Evolutionary conservation across 2,113 vertebrate species (phyloP).

Genomic region (Ceyx melanurus): DNA sequence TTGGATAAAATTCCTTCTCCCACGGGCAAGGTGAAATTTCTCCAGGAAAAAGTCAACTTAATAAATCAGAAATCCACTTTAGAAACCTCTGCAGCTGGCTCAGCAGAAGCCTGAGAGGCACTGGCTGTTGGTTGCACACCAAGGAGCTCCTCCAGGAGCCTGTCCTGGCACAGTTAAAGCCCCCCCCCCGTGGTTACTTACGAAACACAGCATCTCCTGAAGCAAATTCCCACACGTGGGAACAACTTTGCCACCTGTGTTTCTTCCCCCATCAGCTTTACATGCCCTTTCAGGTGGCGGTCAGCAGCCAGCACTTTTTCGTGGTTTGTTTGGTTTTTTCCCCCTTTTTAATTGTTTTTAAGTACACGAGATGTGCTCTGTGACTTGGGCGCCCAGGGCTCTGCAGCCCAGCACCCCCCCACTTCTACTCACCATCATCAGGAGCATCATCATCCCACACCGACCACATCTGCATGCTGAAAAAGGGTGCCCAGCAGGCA

Average conservation of each 20-base stretch:
- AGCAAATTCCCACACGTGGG: neutral
- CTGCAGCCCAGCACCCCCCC: neutral
- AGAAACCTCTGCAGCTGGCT: neutral
- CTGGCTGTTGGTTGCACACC: accelerated
- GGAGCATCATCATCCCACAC: conserved; percentile 81
- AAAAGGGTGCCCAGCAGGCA: conserved; percentile 81
- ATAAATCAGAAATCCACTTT: neutral
- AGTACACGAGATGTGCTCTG: accelerated
- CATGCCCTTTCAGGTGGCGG: accelerated
- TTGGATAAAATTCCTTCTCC: neutral
- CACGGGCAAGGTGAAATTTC: neutral
- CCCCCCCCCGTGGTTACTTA: neutral
- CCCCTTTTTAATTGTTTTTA: too few relatives aligned
- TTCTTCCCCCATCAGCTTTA: neutral
- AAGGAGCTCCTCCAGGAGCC: neutral
- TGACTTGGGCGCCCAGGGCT: neutral
- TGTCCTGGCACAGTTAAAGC: neutral
- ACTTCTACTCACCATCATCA: conserved; percentile 62
- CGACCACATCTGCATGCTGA: conserved; percentile 83
- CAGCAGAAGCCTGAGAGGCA: neutral
- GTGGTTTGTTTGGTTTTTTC: accelerated
- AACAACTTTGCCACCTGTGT: too few relatives aligned
- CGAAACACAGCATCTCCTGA: neutral
- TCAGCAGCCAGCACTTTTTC: neutral
- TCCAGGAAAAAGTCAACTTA: neutral